Evolutionary conservation across 2,797 vertebrate genomes (phyloP), one percentile per base, ranked within the genome.

Genomic region (Gambelia wislizenii): DNA sequence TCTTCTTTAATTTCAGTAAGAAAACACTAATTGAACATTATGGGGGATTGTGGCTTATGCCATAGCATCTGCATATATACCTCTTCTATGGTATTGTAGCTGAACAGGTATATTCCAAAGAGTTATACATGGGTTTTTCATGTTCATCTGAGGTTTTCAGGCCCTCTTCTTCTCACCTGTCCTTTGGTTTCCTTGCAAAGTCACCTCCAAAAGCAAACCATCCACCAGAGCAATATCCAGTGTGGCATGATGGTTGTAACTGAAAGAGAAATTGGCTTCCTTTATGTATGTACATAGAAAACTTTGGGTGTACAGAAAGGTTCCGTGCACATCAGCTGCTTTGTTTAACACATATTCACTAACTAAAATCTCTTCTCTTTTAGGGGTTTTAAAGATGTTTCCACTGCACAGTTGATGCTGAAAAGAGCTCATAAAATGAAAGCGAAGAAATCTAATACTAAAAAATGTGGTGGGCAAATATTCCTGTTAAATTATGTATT

Each of bases 391-490:
- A 98, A 97, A 27, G 94, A 98, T 92, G 95, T 96, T 90, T 96
- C 96, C 91, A 99, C 98, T 64, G 98, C 98, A 86, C 97, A 97
- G 27, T 96, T 98, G 86, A 98, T 99, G 98, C 96, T 99, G 84
- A 99, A 98, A 95, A 98, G 99, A 95, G 98, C 98, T 83, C 95
- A 97, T 92, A 99, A 98, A 96, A 99, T 99, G 98, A 98, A 97
- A 91, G 95, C 97, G 9, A 97, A 97, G 90, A 98, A 97, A 92
- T 93, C 95, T 39, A 95, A 89, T 91, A 93, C 94, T 88, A 97
- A 94, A 94, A 98, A 92, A 91, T 82, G 92, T 82, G 98, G 98
- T 99, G 93, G 96, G 98, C 96, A 33, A 95, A 80, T 22, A 74
- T n/a, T 89, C 16, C 59, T 67, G 30, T 85, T 92, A 2, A 81